A percentile compares a stretch with the other conserved stretches of the same genome.
phyloP scores from a whole-genome alignment of 2,797 vertebrate species.

The Sciurus vulgaris region DNA sequence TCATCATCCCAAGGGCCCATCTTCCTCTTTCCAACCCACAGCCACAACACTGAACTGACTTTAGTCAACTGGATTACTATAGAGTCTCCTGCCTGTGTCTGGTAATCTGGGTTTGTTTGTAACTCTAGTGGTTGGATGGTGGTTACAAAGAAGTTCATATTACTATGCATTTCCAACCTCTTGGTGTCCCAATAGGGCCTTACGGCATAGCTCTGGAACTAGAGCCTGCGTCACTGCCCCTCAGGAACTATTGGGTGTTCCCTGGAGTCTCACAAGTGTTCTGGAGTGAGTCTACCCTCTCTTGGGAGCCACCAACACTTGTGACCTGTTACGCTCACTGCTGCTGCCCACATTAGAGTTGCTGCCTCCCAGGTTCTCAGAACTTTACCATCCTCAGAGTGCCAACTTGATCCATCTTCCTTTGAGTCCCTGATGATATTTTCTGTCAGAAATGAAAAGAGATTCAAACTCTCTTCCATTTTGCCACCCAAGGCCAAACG shows the following conservation, averaged over 20 bases:
- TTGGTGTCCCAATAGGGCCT: neutral
- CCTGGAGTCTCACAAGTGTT: neutral
- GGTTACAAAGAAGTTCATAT: neutral
- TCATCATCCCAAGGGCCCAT: neutral
- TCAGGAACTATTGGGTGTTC: neutral
- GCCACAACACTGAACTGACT: neutral
- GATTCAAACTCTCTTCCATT: neutral
- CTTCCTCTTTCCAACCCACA: neutral
- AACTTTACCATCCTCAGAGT: neutral
- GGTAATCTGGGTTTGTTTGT: neutral
- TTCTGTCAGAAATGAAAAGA: neutral
- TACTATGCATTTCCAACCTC: neutral
- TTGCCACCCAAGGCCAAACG: neutral
- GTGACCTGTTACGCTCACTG: neutral
- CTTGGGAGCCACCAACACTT: neutral
- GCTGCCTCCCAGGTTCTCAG: neutral
- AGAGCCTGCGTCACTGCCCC: neutral
- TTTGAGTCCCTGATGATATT: neutral
- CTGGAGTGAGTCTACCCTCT: neutral
- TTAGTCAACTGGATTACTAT: neutral
- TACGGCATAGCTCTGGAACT: neutral
- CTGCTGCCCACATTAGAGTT: neutral
- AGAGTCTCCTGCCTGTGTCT: neutral
- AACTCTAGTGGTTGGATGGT: neutral
- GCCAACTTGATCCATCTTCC: neutral